Evolutionary conservation across 23 tunicate genomes (phyloP).

Genomic region (Clavelina lepadiformis): DNA sequence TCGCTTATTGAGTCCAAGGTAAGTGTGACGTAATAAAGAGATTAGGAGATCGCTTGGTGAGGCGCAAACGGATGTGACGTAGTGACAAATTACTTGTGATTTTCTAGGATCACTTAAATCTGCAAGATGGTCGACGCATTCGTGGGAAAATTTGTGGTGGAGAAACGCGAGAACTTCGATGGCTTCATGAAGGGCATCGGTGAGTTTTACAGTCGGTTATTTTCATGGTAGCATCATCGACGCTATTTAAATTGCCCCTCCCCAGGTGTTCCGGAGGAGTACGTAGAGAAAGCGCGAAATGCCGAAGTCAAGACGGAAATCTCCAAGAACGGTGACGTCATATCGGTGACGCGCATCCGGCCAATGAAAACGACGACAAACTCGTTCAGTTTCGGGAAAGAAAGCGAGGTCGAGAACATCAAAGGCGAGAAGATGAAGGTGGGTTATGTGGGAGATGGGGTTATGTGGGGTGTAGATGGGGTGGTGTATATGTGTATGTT

Average conservation of each 20-base stretch:
- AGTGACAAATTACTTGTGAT: too few species aligned
- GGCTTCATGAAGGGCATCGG: slow-evolving; percentile 56
- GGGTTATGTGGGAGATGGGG: too few species aligned
- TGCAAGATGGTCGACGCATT: slow-evolving; percentile 59
- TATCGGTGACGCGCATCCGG: slow-evolving; percentile 42
- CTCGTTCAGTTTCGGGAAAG: slow-evolving; percentile 53
- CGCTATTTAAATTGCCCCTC: not conserved
- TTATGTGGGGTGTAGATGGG: too few species aligned
- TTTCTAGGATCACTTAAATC: too few species aligned
- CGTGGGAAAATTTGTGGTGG: slow-evolving; percentile 37
- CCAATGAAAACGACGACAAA: slow-evolving; percentile 63
- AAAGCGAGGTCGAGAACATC: slow-evolving; percentile 50
- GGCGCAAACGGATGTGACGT: too few species aligned
- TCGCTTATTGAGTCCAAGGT: too few species aligned
- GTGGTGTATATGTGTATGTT: too few species aligned
- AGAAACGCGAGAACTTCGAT: slow-evolving; percentile 40
- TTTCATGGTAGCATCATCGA: too few species aligned
- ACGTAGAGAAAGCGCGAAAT: slow-evolving; percentile 35
- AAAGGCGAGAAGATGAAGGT: slow-evolving; percentile 76
- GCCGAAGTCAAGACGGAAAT: slow-evolving; percentile 37
- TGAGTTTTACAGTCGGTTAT: too few species aligned
- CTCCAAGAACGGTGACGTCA: slow-evolving; percentile 44
- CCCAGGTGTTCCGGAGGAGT: slow-evolving; percentile 66
- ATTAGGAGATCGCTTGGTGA: too few species aligned
- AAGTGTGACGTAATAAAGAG: too few species aligned